phyloP scores from a whole-genome alignment of 2,113 vertebrate species.

The Protobothrops flavoviridis region DNA sequence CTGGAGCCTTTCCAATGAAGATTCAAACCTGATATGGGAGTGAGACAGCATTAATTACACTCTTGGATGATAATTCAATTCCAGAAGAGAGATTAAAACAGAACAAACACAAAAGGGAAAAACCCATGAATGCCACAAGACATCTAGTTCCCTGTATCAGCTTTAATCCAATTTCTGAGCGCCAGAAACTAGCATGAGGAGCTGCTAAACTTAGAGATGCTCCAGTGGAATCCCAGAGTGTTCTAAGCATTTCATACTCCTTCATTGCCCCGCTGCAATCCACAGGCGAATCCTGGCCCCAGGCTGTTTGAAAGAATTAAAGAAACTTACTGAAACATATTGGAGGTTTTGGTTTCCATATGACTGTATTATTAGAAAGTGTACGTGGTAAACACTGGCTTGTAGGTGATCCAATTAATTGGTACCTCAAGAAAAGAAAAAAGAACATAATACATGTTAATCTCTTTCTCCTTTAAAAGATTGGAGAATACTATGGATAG shows the following conservation, averaged over 20 bases:
- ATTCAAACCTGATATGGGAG: not conserved
- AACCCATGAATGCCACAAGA: not conserved
- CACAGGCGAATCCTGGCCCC: too few relatives aligned
- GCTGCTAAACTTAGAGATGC: not conserved
- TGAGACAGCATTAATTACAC: not conserved
- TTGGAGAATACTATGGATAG: not conserved
- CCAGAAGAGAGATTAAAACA: not conserved
- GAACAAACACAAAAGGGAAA: not conserved
- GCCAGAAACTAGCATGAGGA: not conserved
- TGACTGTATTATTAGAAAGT: not conserved
- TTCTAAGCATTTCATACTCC: not conserved
- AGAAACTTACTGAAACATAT: constrained; percentile 47
- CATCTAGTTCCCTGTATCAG: not conserved
- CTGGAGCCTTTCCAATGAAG: not conserved
- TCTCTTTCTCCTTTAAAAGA: not conserved
- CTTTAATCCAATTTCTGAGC: not conserved
- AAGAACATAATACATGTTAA: not conserved
- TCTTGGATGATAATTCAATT: not conserved
- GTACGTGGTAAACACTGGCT: constrained; percentile 40
- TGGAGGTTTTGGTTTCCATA: constrained; percentile 47
- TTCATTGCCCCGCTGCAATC: not conserved
- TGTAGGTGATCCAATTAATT: constrained; percentile 21
- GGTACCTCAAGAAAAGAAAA: constrained; percentile 42
- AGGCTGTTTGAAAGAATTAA: not conserved
- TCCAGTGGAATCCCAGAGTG: not conserved